Conservation (phyloP, 2,797 vertebrate species). For the Taenioides sp. region DNA sequence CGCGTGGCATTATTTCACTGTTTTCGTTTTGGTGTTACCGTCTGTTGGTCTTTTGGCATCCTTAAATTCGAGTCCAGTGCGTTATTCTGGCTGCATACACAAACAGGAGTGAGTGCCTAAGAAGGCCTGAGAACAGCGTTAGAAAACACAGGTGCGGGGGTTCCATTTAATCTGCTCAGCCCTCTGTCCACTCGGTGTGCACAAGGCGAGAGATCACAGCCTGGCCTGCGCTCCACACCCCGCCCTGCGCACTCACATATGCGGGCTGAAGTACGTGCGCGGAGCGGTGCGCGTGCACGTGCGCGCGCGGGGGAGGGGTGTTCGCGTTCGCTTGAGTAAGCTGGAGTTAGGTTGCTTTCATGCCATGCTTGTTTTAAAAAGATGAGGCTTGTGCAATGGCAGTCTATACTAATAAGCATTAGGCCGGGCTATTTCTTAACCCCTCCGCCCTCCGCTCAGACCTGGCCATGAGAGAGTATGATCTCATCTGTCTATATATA, state of each 20-base stretch:
- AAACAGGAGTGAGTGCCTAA: constrained; percentile 34
- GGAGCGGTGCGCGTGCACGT: constrained; percentile 24
- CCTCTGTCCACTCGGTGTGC: constrained; percentile 75
- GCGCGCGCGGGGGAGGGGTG: constrained; percentile 5
- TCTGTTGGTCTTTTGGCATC: constrained; percentile 10
- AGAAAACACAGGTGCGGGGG: constrained; percentile 75
- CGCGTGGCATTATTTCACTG: constrained; percentile 5
- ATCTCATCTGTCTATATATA: constrained; percentile 84
- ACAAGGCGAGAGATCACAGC: constrained; percentile 75
- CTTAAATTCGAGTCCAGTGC: constrained; percentile 11
- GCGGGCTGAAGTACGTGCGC: constrained; percentile 34
- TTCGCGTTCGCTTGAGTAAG: constrained; percentile 59
- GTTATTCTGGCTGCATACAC: constrained; percentile 33
- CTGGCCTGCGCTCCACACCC: constrained; percentile 43
- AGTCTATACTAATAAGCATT: constrained; percentile 78
- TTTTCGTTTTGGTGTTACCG: constrained; percentile 13
- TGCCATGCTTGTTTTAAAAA: constrained; percentile 77
- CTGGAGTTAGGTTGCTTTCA: constrained; percentile 70
- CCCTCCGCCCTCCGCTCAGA: constrained; percentile 35
- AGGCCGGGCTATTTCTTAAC: constrained; percentile 62
- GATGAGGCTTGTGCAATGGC: constrained; percentile 66
- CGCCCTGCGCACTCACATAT: constrained; percentile 33
- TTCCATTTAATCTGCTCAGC: constrained; percentile 73
- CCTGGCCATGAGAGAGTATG: constrained; percentile 71
- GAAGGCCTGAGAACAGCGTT: constrained; percentile 69